Evolutionary conservation across 2,797 vertebrate species (phyloP).

Genomic region (Gallinago nigripennis): DNA sequence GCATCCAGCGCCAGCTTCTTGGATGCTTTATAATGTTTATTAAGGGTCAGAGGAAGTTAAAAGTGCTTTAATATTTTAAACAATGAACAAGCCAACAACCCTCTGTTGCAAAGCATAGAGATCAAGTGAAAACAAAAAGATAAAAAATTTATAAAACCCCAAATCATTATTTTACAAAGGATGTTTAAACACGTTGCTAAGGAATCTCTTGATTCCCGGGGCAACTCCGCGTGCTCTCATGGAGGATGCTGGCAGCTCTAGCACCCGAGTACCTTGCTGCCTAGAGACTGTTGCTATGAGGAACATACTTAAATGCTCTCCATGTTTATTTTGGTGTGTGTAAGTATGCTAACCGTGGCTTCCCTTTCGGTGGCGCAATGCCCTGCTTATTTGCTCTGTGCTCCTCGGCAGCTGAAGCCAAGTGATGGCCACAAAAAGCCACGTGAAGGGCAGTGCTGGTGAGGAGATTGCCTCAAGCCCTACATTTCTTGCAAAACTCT

Average conservation of each 20-base stretch:
- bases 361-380: background rate
- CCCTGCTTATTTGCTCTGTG: background rate
- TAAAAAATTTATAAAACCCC: background rate
- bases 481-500: background rate
- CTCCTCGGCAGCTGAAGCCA: fast-evolving
- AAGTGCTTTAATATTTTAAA: background rate
- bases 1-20: background rate
- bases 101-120: background rate
- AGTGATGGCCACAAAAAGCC: background rate
- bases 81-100: background rate
- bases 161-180: background rate
- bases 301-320: background rate
- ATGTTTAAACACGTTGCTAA: background rate
- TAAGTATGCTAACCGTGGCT: background rate
- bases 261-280: background rate
- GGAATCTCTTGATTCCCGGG: background rate
- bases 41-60: background rate
- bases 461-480: background rate
- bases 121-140: background rate
- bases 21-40: background rate
- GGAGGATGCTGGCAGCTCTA: background rate
- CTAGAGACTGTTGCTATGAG: background rate
- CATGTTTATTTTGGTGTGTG: fast-evolving
- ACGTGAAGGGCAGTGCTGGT: background rate
- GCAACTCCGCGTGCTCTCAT: fast-evolving